A percentile compares a stretch with the other conserved stretches of the same genome.
Evolutionary conservation across 2,113 vertebrate genomes (phyloP).

Genomic region (Reinhardtius hippoglossoides): DNA sequence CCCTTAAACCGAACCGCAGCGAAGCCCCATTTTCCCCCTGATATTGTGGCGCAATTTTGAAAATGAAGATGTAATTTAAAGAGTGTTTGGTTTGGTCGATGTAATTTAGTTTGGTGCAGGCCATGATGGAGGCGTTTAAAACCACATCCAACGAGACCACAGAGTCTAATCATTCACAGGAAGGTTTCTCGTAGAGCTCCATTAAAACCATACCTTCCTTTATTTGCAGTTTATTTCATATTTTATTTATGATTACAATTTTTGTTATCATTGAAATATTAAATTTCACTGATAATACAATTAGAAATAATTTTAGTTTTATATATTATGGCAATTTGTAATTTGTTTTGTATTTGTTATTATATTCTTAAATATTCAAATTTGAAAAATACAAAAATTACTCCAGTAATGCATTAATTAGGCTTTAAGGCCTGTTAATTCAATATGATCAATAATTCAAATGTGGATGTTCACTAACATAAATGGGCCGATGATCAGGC

Average conservation of each 20-base stretch:
- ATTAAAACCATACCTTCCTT: constrained; percentile 22
- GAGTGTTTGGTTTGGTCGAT: constrained; percentile 7
- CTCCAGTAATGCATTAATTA: not conserved
- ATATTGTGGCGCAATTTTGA: constrained; percentile 18
- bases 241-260: not conserved
- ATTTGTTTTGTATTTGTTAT: not conserved
- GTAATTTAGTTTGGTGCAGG: constrained; percentile 22
- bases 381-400: not conserved
- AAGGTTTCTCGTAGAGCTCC: constrained; percentile 39
- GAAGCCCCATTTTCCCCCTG: not conserved
- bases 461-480: not conserved
- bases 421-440: not conserved
- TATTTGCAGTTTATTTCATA: not conserved
- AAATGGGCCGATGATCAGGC: not conserved
- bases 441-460: not conserved
- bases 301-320: not conserved
- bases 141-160: constrained; percentile 57
- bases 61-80: constrained; percentile 49
- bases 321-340: not conserved
- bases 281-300: not conserved
- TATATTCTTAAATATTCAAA: not conserved
- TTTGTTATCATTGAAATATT: constrained; percentile 6
- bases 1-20: constrained; percentile 10
- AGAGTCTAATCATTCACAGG: constrained; percentile 43
- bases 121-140: constrained; percentile 47